Evolutionary conservation across 1,140 invertebrate species (phyloP).

Genomic region (Drosophila obscura): DNA sequence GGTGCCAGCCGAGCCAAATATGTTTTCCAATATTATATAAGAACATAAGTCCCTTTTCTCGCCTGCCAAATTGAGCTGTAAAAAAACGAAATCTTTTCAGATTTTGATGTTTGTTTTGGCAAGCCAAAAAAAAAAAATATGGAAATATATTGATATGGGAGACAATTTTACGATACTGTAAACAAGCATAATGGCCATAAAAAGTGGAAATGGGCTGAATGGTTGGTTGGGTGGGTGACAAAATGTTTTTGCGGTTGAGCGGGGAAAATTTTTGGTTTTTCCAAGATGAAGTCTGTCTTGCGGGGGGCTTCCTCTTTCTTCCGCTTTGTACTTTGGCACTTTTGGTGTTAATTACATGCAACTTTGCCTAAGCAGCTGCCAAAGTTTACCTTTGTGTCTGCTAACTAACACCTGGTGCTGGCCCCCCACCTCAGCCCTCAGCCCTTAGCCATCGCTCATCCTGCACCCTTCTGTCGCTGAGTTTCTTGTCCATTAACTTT

Average conservation of each 20-base stretch:
- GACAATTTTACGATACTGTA: conserved; percentile 78
- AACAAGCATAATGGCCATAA: conserved; percentile 74
- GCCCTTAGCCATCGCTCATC: conserved; percentile 30
- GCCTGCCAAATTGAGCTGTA: conserved; percentile 71
- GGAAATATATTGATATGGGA: conserved; percentile 45
- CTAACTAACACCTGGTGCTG: conserved; percentile 51
- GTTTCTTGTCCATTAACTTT: conserved; percentile 79
- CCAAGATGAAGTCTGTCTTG: not conserved
- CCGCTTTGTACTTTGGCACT: conserved; percentile 53
- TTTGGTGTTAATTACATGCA: conserved; percentile 78
- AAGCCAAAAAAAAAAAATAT: conserved; percentile 33
- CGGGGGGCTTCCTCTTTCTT: not conserved
- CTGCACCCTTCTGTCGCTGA: not conserved
- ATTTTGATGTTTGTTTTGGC: conserved; percentile 50
- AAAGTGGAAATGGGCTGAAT: conserved; percentile 18
- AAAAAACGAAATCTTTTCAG: conserved; percentile 54
- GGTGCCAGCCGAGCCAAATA: too few species aligned
- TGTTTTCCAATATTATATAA: not conserved
- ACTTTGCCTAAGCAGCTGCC: conserved; percentile 62
- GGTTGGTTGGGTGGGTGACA: not conserved
- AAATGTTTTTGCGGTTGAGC: conserved; percentile 36
- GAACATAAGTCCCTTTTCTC: conserved; percentile 12
- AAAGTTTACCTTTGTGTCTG: conserved; percentile 62
- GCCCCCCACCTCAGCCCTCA: not conserved
- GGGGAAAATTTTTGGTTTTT: conserved; percentile 19